These are phyloP conservation scores for Dipodomys ordii DNA, from an alignment of 2,113 vertebrate genomes.

Conservation along the genomic window DNA sequence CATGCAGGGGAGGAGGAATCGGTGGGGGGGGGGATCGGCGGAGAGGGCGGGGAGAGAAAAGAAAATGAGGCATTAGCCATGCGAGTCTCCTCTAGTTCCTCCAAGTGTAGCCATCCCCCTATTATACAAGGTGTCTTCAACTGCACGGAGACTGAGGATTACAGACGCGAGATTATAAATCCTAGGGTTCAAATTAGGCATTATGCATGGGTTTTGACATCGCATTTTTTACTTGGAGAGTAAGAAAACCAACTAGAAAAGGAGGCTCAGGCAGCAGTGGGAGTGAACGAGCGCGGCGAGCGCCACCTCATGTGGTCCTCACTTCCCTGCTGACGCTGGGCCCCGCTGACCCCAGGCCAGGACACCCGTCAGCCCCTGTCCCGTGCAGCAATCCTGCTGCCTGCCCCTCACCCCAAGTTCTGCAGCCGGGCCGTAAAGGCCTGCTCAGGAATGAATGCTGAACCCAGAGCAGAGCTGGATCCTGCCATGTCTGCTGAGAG, in stretches of 20 bases:
- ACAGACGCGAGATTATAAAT: background rate
- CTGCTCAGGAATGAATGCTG: no score
- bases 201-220: background rate
- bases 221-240: conserved; percentile 8
- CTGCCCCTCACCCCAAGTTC: background rate
- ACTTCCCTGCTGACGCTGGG: background rate
- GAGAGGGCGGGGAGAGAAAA: no score
- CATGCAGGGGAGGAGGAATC: no score
- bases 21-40: no score
- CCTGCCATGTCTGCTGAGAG: no score
- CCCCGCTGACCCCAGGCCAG: background rate
- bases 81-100: background rate
- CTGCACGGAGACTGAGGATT: background rate
- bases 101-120: rapidly evolving
- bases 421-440: background rate
- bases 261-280: background rate
- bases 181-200: background rate
- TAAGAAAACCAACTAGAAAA: background rate
- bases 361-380: background rate
- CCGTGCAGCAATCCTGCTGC: background rate
- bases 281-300: background rate
- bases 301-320: rapidly evolving
- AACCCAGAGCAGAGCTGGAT: no score
- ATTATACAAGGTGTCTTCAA: background rate
- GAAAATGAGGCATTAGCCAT: background rate